Evolutionary conservation across 1,140 invertebrate genomes (phyloP).

Genomic region (Charaxes varanes): DNA sequence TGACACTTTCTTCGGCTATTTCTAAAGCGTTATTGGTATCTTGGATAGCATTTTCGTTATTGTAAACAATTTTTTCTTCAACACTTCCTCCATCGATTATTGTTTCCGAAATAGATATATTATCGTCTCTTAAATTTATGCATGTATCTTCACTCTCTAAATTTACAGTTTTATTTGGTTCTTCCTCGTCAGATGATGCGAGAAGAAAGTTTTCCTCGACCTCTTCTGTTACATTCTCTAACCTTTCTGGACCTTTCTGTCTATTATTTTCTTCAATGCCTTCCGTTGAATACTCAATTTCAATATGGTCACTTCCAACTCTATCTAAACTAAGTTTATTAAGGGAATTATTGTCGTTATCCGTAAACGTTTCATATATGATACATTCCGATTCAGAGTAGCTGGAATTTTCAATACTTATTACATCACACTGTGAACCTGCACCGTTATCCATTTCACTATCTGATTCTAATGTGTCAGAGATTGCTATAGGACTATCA

Average conservation of each 20-base stretch:
- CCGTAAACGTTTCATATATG: slow-evolving; percentile 13
- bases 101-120: slow-evolving; percentile 31
- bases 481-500: slow-evolving; percentile 45
- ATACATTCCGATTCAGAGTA: slow-evolving; percentile 48
- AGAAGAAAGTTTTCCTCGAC: slow-evolving; percentile 41
- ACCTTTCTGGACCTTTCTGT: not conserved
- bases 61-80: slow-evolving; percentile 1
- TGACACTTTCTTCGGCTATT: not conserved
- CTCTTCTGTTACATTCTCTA: slow-evolving; percentile 8
- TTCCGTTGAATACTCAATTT: slow-evolving; percentile 9
- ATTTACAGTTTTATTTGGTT: slow-evolving; percentile 1
- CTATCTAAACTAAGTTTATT: slow-evolving; percentile 11
- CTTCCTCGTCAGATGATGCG: slow-evolving; percentile 40
- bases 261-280: slow-evolving; percentile 6
- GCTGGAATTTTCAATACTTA: slow-evolving; percentile 63
- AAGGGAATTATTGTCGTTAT: not conserved
- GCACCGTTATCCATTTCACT: slow-evolving; percentile 29
- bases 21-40: slow-evolving; percentile 6
- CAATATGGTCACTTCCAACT: slow-evolving; percentile 6
- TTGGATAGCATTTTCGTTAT: not conserved
- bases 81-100: slow-evolving; percentile 4
- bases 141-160: slow-evolving; percentile 10
- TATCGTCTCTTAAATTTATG: slow-evolving; percentile 29
- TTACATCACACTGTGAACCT: slow-evolving; percentile 35
- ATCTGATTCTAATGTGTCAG: slow-evolving; percentile 42